A percentile compares a stretch with the other conserved stretches of the same genome.
These are phyloP conservation scores for Sturmia bella DNA, from an alignment of 2,888 invertebrate species.

Conservation along the genomic window DNA sequence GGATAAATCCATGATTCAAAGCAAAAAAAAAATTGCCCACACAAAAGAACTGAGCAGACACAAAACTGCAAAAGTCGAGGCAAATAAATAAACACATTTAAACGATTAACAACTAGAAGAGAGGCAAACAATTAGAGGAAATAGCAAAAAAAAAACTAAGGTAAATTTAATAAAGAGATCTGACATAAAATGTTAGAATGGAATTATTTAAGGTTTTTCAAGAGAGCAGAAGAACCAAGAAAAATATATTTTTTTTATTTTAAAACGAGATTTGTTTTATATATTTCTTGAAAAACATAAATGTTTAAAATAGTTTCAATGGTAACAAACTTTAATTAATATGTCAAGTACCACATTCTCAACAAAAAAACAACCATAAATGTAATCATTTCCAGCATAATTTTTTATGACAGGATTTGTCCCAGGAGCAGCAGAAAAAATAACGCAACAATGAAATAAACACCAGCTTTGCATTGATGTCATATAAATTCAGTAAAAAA, in stretches of 20 bases:
- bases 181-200: no score
- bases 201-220: no score
- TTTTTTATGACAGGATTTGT: neutral
- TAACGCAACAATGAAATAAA: neutral
- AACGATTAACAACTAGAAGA: neutral
- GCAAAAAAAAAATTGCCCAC: neutral
- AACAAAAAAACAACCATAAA: neutral
- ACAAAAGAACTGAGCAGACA: neutral
- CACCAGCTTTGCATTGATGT: no score
- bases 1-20: neutral
- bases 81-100: constrained; percentile 5
- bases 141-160: no score
- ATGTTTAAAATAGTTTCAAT: no score
- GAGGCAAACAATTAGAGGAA: neutral
- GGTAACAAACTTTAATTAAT: no score
- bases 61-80: neutral
- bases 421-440: no score
- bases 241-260: no score
- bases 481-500: neutral
- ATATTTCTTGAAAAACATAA: no score
- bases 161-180: no score
- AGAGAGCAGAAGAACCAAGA: no score
- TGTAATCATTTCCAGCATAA: neutral
- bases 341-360: neutral
- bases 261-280: no score